These are phyloP conservation scores for Patella depressa DNA, from an alignment of 2,888 invertebrate species.

Conservation along the genomic window DNA sequence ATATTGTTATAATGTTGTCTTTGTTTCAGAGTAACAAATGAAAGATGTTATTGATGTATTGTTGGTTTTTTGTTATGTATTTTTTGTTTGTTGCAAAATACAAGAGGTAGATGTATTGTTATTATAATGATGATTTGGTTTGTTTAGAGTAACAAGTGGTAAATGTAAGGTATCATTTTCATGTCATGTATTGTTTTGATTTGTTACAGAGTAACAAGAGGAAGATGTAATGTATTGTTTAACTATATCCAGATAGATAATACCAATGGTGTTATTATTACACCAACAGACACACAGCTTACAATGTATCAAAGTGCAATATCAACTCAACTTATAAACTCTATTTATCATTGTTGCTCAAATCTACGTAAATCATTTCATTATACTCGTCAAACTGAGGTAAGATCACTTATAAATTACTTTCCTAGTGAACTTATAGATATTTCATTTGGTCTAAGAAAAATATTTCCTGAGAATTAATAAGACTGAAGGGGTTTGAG, in stretches of 20 bases:
- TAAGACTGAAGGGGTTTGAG: no score
- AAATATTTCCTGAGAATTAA: no score
- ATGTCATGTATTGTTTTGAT: background rate
- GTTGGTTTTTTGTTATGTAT: background rate
- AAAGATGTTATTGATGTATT: background rate
- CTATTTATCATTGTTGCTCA: slow-evolving; percentile 81
- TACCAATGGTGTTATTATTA: slow-evolving; percentile 80
- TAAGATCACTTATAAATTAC: slow-evolving; percentile 52
- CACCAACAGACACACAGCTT: slow-evolving; percentile 73
- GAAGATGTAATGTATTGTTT: slow-evolving; percentile 81
- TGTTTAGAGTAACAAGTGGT: no score
- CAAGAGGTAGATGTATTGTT: no score
- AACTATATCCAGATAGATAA: slow-evolving; percentile 83
- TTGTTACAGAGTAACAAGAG: slow-evolving; percentile 74
- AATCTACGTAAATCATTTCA: slow-evolving; percentile 82
- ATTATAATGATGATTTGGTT: no score
- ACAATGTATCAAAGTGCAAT: slow-evolving; percentile 48
- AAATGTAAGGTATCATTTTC: background rate
- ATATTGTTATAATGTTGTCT: no score
- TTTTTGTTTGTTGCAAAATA: background rate
- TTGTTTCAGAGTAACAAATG: no score
- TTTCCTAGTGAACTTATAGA: background rate
- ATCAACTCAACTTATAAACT: slow-evolving; percentile 78
- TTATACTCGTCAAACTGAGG: slow-evolving; percentile 77
- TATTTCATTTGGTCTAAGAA: background rate